Evolutionary conservation across 2,113 vertebrate genomes (phyloP), one percentile per base, ranked within the genome.

Genomic region (Gopherus evgoodei): DNA sequence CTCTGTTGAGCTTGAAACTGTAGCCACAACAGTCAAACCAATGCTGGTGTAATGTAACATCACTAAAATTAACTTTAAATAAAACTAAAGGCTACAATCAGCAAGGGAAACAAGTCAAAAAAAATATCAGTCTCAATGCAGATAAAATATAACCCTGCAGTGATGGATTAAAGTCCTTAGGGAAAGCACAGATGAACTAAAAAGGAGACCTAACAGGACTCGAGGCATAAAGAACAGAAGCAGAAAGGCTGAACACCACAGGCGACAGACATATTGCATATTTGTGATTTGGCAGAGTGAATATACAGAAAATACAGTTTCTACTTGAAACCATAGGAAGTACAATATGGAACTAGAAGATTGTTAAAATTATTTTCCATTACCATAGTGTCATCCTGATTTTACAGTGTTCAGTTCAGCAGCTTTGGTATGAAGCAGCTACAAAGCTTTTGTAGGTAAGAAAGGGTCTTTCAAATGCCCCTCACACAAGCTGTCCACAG

Each of bases 331-430:
- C 14, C 35, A 84, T 42, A 72, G 44, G 72, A 89, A 85, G 62
- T n/a, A n/a, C 87, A 19, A 81, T 0, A 0, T 4, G 5, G 62
- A n/a, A 57, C 19, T 0, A 89, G 2, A 90, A 11, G 62, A n/a
- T 42, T 69, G 25, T 7, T 9, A 31, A 17, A 10, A 72, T 42
- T 57, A 19, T 1, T 0, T 16, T 91, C 19, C 75, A 83, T 53
- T 56, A 22, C 29, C 31, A 75, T 50, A 25, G 44, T 0, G 0
- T 42, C 2, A 1, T 49, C 17, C 27, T 75, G 42, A 19, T 42
- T 79, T 35, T 22, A 52, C 10, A 57, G 57, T 6, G 86, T 29
- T 50, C 84, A 87, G n/a, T 11, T 53, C 52, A 31, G 31, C 1
- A 42, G 29, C 3, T 87, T 4, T 24, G 10, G 22, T n/a, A 21